These are phyloP conservation scores for Phataginus tricuspis DNA, from an alignment of 2,797 vertebrate genomes.

Conservation along the genomic window DNA sequence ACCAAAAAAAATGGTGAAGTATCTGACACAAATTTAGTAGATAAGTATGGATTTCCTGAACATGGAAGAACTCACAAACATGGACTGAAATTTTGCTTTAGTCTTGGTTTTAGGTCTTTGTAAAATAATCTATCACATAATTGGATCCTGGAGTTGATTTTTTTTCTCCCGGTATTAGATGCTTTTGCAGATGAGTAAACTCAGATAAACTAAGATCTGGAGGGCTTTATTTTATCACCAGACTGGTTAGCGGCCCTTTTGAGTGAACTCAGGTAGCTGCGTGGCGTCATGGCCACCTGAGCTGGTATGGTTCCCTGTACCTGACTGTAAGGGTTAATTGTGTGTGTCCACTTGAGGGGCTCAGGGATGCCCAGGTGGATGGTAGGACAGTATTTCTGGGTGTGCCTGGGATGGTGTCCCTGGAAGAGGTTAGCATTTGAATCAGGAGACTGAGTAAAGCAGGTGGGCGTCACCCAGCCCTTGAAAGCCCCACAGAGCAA, in stretches of 20 bases:
- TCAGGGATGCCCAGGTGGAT: neutral
- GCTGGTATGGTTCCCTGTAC: accelerated
- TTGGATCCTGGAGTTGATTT: neutral
- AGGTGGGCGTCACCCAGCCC: neutral
- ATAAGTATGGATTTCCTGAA: neutral
- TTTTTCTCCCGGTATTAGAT: neutral
- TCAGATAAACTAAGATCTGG: neutral
- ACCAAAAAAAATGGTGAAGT: neutral
- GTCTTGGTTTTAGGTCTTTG: neutral
- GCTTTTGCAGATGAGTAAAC: neutral
- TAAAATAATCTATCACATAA: neutral
- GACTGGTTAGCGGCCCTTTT: neutral
- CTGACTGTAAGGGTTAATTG: neutral
- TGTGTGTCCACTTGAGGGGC: neutral
- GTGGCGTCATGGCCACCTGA: accelerated
- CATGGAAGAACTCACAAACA: neutral
- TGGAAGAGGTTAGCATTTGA: neutral
- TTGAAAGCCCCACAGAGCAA: neutral
- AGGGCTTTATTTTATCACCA: neutral
- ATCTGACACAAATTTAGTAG: neutral
- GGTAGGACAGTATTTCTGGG: neutral
- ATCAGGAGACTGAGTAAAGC: neutral
- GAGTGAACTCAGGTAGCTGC: neutral
- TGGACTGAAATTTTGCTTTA: neutral
- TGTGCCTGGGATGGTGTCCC: neutral